These are phyloP conservation scores for Sebastes aleutianus DNA, from an alignment of 2,797 vertebrate species.

Conservation along the genomic window DNA sequence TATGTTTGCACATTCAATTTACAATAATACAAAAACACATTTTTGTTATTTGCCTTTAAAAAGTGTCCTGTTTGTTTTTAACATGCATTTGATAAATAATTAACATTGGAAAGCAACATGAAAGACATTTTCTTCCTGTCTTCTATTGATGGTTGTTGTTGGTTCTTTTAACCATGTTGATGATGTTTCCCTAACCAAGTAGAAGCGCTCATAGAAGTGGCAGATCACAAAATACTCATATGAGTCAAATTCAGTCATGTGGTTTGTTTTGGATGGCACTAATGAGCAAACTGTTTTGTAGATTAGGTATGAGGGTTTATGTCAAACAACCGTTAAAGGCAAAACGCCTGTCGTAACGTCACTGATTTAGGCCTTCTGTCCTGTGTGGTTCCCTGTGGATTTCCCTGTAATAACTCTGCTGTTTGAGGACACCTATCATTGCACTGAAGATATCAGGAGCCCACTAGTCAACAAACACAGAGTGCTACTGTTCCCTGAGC, in stretches of 20 bases:
- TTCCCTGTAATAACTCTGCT: constrained; percentile 1
- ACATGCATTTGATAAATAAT: no score
- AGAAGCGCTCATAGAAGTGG: rapidly evolving
- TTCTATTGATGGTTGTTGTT: neutral
- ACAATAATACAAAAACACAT: no score
- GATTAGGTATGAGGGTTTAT: neutral
- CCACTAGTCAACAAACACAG: neutral
- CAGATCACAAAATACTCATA: neutral
- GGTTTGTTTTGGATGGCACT: no score
- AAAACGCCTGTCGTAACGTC: neutral
- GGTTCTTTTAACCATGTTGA: no score
- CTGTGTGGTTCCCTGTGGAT: neutral
- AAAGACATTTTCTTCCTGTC: neutral
- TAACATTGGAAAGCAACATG: no score
- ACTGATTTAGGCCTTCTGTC: neutral
- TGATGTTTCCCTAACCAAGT: no score
- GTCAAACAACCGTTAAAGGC: rapidly evolving
- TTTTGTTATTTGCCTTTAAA: no score
- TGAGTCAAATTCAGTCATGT: no score
- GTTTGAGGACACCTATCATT: neutral
- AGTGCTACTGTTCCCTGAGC: neutral
- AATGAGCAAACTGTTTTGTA: neutral
- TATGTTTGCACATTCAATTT: no score
- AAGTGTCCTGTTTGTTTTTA: no score
- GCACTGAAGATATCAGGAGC: neutral